Evolutionary conservation across 2,113 vertebrate species (phyloP), one percentile per base, ranked within the genome.

Genomic region (Brachionichthys hirsutus): DNA sequence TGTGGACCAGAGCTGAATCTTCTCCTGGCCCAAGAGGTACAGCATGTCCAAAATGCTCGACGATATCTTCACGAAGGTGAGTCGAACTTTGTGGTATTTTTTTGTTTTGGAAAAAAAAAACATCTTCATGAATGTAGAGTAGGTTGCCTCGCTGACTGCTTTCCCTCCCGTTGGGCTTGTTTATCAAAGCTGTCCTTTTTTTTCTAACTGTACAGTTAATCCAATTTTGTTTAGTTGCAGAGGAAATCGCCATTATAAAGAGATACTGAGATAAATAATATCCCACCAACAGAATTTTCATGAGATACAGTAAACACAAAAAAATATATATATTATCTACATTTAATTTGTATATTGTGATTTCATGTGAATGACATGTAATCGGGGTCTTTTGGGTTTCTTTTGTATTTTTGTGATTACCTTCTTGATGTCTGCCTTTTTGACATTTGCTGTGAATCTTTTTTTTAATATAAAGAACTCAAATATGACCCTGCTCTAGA

Each of bases 31-130:
- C 72, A 52, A 75, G 62, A 59, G 73, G 67, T 85, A 86, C 81
- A 91, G 70, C 74, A 92, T 92, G 90, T 90, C 89, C 61, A 84
- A 91, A 71, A 87, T 88, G 69, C 77, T 88, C 47, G 89, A 89
- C 78, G 73, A 87, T 56, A 80, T 88, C 46, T 15, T 90, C 13
- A 51, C 70, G 13, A 86, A 84, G 84, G 91, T 92, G 78, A 88
- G 90, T 83, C 24, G 17, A 13, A 45, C 12, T 56, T 4, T 30
- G 3, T 9, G 8, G 12, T 3, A n/a, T 54, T 44, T 12, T 45
- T 14, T 35, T 35, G 40, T 54, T 63, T 48, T 9, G 12, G 14
- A 30, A 30, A n/a, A 50, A 50, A 46, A 16, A 30, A 41, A 1
- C 9, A 4, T 9, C 16, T 50, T 43, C 2, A 2, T 14, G 3